Evolutionary conservation across 2,888 invertebrate species (phyloP).

Genomic region (Pharmacophagus antenor): DNA sequence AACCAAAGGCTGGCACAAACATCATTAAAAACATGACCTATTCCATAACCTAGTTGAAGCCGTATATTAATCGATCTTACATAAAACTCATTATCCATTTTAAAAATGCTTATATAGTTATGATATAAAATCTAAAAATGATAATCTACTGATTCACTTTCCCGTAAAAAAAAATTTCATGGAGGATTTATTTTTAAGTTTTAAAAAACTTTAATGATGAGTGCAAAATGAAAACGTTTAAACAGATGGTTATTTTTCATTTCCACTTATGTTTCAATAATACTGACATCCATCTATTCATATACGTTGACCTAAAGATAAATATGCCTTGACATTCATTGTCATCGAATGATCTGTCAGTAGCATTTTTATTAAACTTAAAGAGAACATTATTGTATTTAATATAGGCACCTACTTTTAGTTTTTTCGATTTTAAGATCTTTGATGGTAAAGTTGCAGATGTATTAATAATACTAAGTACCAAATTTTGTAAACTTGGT

Average conservation of each 20-base stretch:
- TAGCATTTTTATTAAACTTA: neutral
- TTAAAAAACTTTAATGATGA: neutral
- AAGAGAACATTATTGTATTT: too few species aligned
- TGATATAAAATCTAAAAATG: neutral
- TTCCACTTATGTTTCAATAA: neutral
- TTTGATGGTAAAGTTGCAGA: too few species aligned
- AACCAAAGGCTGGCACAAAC: conserved; percentile 97
- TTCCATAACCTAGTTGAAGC: conserved; percentile 82
- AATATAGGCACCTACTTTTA: too few species aligned
- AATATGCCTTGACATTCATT: neutral
- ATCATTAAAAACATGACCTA: conserved; percentile 95
- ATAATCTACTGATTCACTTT: neutral
- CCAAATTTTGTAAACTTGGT: too few species aligned
- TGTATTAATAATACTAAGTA: too few species aligned
- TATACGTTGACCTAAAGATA: neutral
- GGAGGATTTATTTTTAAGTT: too few species aligned
- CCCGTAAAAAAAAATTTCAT: neutral
- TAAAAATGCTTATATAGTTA: conserved; percentile 22
- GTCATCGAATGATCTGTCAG: neutral
- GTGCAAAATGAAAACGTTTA: neutral
- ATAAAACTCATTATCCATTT: conserved; percentile 73
- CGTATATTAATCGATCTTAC: conserved; percentile 68
- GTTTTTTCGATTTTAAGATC: too few species aligned
- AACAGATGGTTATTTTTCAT: neutral
- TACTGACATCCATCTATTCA: neutral